Conservation (phyloP, 2,113 vertebrate genomes). For the Martes martes region DNA sequence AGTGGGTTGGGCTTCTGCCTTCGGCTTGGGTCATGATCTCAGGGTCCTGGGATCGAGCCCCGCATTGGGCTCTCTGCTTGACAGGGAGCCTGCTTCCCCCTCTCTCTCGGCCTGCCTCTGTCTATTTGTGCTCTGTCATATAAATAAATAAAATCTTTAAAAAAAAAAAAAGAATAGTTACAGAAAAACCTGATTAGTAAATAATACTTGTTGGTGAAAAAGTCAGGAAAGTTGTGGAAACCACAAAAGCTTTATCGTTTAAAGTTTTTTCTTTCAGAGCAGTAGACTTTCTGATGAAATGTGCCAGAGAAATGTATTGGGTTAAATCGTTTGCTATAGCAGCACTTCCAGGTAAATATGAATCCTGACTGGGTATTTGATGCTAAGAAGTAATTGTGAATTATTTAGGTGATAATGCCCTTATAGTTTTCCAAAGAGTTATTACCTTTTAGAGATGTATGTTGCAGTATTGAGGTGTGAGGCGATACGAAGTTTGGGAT, state of each 20-base stretch:
- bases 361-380: not conserved
- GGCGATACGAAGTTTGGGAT: not conserved
- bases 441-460: not conserved
- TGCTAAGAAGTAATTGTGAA: not conserved
- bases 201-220: not conserved
- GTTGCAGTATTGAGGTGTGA: not conserved
- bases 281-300: not conserved
- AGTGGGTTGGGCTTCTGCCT: too few relatives aligned
- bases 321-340: not conserved
- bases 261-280: not conserved
- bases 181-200: not conserved
- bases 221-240: not conserved
- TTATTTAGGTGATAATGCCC: not conserved
- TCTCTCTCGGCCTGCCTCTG: too few relatives aligned
- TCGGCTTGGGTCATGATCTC: too few relatives aligned
- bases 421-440: not conserved
- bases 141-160: too few relatives aligned
- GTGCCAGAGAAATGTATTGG: not conserved
- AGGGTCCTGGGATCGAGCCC: too few relatives aligned
- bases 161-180: not conserved
- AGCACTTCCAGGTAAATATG: not conserved
- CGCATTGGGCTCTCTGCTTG: too few relatives aligned
- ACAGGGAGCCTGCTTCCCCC: too few relatives aligned
- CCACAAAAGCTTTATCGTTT: not conserved
- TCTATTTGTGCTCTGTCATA: too few relatives aligned